Conservation (phyloP, 30 jellyfish, hydroid and myxozoan genomes). For the Pelagia noctiluca region DNA sequence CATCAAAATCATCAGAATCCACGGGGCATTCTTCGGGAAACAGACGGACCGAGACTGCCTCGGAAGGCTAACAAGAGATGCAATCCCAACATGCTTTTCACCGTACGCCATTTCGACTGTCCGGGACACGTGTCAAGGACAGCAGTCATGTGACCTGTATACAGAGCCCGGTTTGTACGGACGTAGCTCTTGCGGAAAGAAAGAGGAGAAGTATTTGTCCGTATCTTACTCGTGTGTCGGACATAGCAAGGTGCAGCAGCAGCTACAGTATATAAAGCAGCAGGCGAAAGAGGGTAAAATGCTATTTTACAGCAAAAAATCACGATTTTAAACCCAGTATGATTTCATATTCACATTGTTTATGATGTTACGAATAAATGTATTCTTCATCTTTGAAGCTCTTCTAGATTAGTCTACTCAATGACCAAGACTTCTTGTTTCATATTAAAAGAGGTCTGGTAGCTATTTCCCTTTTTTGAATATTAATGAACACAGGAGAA, state of each 20-base stretch:
- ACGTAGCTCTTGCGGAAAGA: slow-evolving; percentile 74
- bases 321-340: too few species aligned
- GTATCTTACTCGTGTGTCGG: slow-evolving; percentile 94
- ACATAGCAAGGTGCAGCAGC: slow-evolving; percentile 55
- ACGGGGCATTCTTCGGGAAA: slow-evolving; percentile 93
- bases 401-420: too few species aligned
- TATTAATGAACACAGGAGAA: too few species aligned
- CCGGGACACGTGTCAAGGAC: slow-evolving; percentile 91
- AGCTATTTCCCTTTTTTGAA: too few species aligned
- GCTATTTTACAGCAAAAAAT: too few species aligned
- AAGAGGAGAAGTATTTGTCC: slow-evolving; percentile 70
- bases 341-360: too few species aligned
- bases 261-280: slow-evolving; percentile 49
- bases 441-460: too few species aligned
- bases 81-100: slow-evolving; percentile 92
- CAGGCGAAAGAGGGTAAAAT: slow-evolving; percentile 66
- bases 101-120: slow-evolving; percentile 82
- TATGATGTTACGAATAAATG: too few species aligned
- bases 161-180: slow-evolving; percentile 91
- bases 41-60: slow-evolving; percentile 88
- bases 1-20: slow-evolving; percentile 67
- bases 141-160: slow-evolving; percentile 96
- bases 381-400: too few species aligned
- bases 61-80: slow-evolving; percentile 80
- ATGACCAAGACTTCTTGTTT: too few species aligned